These are phyloP conservation scores for Pseudachorutes palmiensis DNA, from an alignment of 1,140 invertebrate species.

Conservation along the genomic window DNA sequence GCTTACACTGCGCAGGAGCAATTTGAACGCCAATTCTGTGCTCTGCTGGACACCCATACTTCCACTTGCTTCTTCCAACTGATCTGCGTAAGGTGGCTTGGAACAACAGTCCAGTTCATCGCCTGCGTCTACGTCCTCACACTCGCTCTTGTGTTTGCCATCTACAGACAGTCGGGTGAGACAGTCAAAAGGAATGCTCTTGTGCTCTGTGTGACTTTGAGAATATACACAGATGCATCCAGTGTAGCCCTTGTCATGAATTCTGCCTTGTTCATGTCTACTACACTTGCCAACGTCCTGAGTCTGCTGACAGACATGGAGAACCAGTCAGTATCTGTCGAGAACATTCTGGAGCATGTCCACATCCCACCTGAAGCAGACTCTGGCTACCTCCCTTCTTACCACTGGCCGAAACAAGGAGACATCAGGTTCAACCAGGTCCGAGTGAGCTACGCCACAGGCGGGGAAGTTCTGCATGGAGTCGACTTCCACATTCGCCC, in stretches of 20 bases:
- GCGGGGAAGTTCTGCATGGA: not conserved
- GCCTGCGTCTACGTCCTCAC: not conserved
- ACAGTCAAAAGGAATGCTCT: too few relatives aligned
- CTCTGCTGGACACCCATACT: not conserved
- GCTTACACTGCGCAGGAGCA: not conserved
- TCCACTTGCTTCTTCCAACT: not conserved
- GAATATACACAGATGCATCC: not conserved
- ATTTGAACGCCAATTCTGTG: not conserved
- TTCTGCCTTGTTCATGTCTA: not conserved
- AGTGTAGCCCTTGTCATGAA: not conserved
- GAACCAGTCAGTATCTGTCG: not conserved
- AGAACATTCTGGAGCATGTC: not conserved
- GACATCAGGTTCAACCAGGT: not conserved
- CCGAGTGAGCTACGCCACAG: not conserved
- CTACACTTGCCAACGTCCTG: not conserved
- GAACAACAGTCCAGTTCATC: not conserved
- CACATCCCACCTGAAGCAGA: not conserved
- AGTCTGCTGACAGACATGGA: not conserved
- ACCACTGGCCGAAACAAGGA: too few relatives aligned
- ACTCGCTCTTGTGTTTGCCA: not conserved
- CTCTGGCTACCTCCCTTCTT: too few relatives aligned
- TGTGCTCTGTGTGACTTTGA: too few relatives aligned
- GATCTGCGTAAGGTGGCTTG: not conserved
- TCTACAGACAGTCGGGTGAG: too few relatives aligned
- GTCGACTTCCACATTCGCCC: not conserved